These are phyloP conservation scores for Ophonus ardosiacus DNA, from an alignment of 2,888 invertebrate genomes.

Conservation along the genomic window DNA sequence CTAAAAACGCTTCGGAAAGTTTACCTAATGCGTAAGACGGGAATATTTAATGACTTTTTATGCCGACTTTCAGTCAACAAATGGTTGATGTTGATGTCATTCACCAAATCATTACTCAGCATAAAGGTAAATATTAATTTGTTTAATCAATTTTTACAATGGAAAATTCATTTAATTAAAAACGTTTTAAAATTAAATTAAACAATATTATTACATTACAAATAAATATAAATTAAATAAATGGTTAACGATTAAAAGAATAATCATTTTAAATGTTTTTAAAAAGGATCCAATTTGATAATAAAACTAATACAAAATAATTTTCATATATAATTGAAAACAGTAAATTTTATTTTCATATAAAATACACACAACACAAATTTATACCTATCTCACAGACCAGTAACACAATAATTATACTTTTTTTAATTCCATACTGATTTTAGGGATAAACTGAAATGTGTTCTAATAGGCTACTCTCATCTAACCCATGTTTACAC, in stretches of 20 bases:
- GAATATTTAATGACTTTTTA: slow-evolving; percentile 34
- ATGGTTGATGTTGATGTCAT: slow-evolving; percentile 13
- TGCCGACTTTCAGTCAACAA: background rate
- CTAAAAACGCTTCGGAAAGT: slow-evolving; percentile 49
- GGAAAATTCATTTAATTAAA: slow-evolving; percentile 11
- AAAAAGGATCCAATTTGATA: background rate
- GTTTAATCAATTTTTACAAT: slow-evolving; percentile 11
- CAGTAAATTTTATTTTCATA: background rate
- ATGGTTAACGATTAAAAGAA: background rate
- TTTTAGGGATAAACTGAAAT: too few relatives aligned
- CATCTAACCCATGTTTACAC: too few relatives aligned
- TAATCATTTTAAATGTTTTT: background rate
- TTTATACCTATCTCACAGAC: background rate
- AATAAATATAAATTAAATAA: slow-evolving; percentile 21
- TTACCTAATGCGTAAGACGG: slow-evolving; percentile 41
- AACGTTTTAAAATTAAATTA: slow-evolving; percentile 29
- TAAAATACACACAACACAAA: background rate
- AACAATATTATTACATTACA: slow-evolving; percentile 21
- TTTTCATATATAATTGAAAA: background rate
- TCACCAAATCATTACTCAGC: slow-evolving; percentile 10
- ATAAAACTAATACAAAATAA: background rate
- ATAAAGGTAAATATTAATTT: background rate
- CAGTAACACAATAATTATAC: background rate
- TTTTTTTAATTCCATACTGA: too few relatives aligned
- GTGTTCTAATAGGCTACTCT: too few relatives aligned